Evolutionary conservation across 2,888 invertebrate species (phyloP).

Genomic region (Spicauda simplicius): DNA sequence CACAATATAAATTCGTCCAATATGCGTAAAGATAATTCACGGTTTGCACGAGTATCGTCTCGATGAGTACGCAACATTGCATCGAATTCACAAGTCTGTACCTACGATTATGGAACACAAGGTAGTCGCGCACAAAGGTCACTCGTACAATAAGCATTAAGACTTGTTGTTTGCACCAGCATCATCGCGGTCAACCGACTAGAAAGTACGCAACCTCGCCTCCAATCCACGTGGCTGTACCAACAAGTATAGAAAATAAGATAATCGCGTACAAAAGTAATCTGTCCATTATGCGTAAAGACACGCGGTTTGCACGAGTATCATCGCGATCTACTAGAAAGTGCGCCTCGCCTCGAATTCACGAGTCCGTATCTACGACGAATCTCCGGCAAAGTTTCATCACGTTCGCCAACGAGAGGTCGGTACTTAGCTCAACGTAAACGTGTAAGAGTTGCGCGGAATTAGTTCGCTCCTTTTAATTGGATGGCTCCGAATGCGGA

Average conservation of each 20-base stretch:
- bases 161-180: neutral
- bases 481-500: slow-evolving; percentile 30
- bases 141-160: neutral
- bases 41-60: too few relatives aligned
- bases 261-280: neutral
- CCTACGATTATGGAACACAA: too few relatives aligned
- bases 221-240: slow-evolving; percentile 6
- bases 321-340: slow-evolving; percentile 10
- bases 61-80: too few relatives aligned
- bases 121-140: neutral
- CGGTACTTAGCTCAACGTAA: slow-evolving; percentile 19
- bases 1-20: too few relatives aligned
- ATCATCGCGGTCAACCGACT: slow-evolving; percentile 10
- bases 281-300: neutral
- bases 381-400: slow-evolving; percentile 11
- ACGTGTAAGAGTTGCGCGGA: slow-evolving; percentile 28
- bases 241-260: too few relatives aligned
- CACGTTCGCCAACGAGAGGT: slow-evolving; percentile 18
- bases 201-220: slow-evolving; percentile 9
- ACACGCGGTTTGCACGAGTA: neutral
- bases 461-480: slow-evolving; percentile 33
- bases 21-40: too few relatives aligned
- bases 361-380: slow-evolving; percentile 9
- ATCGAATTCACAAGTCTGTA: too few relatives aligned
- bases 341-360: slow-evolving; percentile 10